These are phyloP conservation scores for Baccha elongata DNA, from an alignment of 2,888 invertebrate species.

Conservation along the genomic window DNA sequence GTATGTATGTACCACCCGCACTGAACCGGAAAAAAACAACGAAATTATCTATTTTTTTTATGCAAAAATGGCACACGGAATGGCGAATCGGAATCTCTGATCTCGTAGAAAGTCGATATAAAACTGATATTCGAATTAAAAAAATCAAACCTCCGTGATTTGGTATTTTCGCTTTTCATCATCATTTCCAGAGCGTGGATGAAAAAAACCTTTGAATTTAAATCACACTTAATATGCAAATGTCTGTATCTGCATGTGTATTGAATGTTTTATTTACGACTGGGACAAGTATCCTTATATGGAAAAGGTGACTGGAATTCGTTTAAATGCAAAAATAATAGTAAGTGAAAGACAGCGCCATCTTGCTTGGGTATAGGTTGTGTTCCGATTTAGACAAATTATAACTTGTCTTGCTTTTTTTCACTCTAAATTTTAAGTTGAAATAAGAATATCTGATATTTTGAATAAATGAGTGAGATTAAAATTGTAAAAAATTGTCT, in stretches of 20 bases:
- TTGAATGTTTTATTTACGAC: constrained; percentile 8
- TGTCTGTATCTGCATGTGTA: constrained; percentile 28
- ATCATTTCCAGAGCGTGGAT: constrained; percentile 30
- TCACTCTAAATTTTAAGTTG: background rate
- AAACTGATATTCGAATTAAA: constrained; percentile 59
- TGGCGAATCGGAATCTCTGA: constrained; percentile 44
- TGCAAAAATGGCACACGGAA: constrained; percentile 35
- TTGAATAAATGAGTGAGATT: constrained; percentile 1
- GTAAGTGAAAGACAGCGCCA: constrained; percentile 41
- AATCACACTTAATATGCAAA: constrained; percentile 63
- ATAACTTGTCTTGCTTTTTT: constrained; percentile 54
- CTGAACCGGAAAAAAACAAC: constrained; percentile 50
- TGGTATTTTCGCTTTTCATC: constrained; percentile 46
- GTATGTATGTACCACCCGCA: constrained; percentile 49
- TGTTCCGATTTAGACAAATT: constrained; percentile 15
- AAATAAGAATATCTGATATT: constrained; percentile 5
- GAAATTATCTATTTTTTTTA: constrained; percentile 43
- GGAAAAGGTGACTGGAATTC: constrained; percentile 50
- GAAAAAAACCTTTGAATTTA: constrained; percentile 16
- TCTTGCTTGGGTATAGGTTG: constrained; percentile 11
- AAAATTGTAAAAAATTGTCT: too few relatives aligned
- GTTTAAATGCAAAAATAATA: background rate
- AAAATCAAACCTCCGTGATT: constrained; percentile 47
- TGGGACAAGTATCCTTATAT: constrained; percentile 66
- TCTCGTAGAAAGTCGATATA: constrained; percentile 68